Evolutionary conservation across 2,113 vertebrate genomes (phyloP), one percentile per base, ranked within the genome.

Genomic region (Suricata suricatta): DNA sequence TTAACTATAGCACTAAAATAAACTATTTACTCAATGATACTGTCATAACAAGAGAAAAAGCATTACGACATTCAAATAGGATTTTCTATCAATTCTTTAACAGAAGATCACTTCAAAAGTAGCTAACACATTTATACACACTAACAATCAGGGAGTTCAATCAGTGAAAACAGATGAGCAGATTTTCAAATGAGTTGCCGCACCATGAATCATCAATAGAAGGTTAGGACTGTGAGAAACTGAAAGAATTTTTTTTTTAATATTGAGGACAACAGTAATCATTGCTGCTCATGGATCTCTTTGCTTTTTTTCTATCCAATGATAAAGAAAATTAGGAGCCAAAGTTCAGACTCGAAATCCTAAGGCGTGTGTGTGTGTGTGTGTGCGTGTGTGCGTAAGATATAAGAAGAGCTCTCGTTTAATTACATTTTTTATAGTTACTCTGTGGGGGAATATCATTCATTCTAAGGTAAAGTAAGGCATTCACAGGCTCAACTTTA

Each of bases 1-100:
- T 98, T 97, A 98, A 98, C 97, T 96, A 92, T 96, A 97, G 90
- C 95, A 98, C 97, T 98, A 97, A 98, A 98, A 98, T 98, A 98
- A 98, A 98, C 97, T 98, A 98, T 98, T 99, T 98, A 98, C 98
- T 98, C 97, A 97, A 98, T 98, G 98, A 97, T 85, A 97, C 97
- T 98, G 97, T 98, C 98, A 97, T 98, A 98, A 98, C 98, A 98
- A 97, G 88, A 98, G 97, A 96, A 97, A 97, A 98, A 97, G 97
- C 0, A 0, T 97, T 90, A 89, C 47, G 68, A 97, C 97, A 98
- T 96, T 99, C 98, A 97, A 98, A 98, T 94, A 98, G 98, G 86
- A 95, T 98, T 98, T 98, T 97, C 97, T 97, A 98, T 97, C 97
- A 97, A 97, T 98, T 97, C 97, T 97, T 97, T 98, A 98, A 95